These are phyloP conservation scores for Helarctos malayanus DNA, from an alignment of 2,797 vertebrate species.

Conservation along the genomic window DNA sequence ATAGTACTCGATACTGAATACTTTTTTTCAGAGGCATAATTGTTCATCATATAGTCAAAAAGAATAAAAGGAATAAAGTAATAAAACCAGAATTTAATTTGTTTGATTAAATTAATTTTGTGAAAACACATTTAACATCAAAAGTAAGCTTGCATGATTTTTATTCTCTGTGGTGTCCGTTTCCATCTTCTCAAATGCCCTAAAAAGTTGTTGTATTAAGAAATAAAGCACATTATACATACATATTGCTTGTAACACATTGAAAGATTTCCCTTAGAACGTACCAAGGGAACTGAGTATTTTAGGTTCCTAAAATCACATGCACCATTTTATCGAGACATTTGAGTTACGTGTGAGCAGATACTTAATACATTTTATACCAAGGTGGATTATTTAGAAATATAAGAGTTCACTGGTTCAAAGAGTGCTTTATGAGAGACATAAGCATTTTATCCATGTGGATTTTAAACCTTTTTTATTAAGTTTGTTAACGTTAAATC, in stretches of 20 bases:
- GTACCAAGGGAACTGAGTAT: neutral
- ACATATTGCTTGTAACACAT: neutral
- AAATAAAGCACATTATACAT: neutral
- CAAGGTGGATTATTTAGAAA: slow-evolving; percentile 1
- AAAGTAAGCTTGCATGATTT: neutral
- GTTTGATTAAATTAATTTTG: slow-evolving; percentile 11
- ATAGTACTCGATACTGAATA: neutral
- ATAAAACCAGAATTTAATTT: neutral
- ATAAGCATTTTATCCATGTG: neutral
- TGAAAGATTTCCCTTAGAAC: neutral
- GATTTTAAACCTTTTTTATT: neutral
- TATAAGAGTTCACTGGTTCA: neutral
- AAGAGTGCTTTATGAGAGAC: neutral
- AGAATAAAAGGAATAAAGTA: neutral
- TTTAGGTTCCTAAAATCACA: neutral
- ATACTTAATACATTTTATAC: neutral
- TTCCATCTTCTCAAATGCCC: neutral
- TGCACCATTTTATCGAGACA: neutral
- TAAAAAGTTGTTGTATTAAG: neutral
- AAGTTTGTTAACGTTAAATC: neutral
- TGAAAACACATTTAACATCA: neutral
- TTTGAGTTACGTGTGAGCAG: neutral
- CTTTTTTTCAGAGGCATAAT: neutral
- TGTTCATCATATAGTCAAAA: slow-evolving; percentile 6
- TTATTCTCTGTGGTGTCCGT: slow-evolving; percentile 3